phyloP scores from a whole-genome alignment of 2,797 vertebrate genomes.

The Tauraco hartlaubi region DNA sequence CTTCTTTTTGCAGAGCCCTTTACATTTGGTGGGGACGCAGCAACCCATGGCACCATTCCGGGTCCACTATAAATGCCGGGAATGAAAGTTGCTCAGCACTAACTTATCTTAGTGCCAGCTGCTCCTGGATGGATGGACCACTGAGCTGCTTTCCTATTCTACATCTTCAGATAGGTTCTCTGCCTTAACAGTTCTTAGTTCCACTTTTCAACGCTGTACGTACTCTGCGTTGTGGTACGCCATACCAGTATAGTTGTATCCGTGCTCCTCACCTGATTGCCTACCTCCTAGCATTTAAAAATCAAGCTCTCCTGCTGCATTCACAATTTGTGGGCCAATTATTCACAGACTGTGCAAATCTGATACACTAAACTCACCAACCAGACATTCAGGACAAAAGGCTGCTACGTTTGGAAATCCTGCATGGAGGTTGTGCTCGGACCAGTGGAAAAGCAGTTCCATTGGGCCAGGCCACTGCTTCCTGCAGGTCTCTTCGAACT shows the following conservation, averaged over 20 bases:
- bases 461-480: not conserved
- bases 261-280: not conserved
- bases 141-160: not conserved
- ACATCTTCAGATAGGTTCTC: not conserved
- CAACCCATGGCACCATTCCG: constrained; percentile 79
- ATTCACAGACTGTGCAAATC: not conserved
- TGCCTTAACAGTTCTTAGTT: not conserved
- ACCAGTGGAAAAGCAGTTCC: not conserved
- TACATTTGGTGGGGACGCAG: constrained; percentile 84
- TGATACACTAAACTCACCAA: not conserved
- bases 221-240: not conserved
- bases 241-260: not conserved
- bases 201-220: not conserved
- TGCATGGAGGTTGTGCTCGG: not conserved
- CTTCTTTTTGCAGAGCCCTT: constrained; percentile 78
- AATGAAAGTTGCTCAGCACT: constrained; percentile 31
- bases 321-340: not conserved
- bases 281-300: not conserved
- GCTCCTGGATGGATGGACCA: not conserved
- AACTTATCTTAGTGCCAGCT: not conserved
- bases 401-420: not conserved
- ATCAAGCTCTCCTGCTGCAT: not conserved
- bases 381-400: not conserved
- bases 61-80: constrained; percentile 76
- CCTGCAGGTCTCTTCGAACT: not conserved